Base-by-base conservation (phyloP, 2,888 invertebrate species). In the Euproctis similis region DNA sequence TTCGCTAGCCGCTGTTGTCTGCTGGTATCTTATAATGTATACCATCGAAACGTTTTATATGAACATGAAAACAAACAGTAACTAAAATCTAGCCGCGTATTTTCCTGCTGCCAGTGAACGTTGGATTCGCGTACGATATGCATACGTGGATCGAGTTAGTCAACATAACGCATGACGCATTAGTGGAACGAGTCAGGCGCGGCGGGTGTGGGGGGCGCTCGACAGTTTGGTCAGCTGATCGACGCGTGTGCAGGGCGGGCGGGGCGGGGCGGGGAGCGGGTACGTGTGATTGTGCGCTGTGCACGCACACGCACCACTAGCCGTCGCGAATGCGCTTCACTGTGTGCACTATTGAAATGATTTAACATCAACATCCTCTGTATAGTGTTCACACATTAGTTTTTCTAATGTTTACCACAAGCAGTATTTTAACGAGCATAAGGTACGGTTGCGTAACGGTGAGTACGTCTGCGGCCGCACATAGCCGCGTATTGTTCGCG, bases 201-300 rank as follows among this genome's bases (percentile, higher is more conserved):
- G 53, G 45, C 50, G 55, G 46, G 40, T 46, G 55, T 59, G 52
- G 53, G 50, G 60, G 56, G 59, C 54, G 62, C 51, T 49, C 43
- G 51, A 50, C 53, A 51, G 56, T 46, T 41, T 69, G 66, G 78
- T 78, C 80, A 80, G 80, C 81, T 80, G 81, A 78, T 80, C 70
- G 67, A 34, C 59, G 63, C 68, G 71, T 58, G 68, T 47, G 46
- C 42, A 35, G 36, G 35, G 50, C 11, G 21, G 11, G 6, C 10
- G 10, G 43, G 35, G 34, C 36, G 31, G 28, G 21, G 40, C 34
- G 39, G 31, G 24, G 31, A 5, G 34, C 4, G 4, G 14, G 14
- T 14, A 4, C 4, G 4, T 4, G 14, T 4, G 14, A 14, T 4
- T 4, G 14, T 6, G 4, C 14, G 14, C 14, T 46, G 36, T 48